Evolutionary conservation across 2,113 vertebrate genomes (phyloP).

Genomic region (Hemibagrus wyckioides): DNA sequence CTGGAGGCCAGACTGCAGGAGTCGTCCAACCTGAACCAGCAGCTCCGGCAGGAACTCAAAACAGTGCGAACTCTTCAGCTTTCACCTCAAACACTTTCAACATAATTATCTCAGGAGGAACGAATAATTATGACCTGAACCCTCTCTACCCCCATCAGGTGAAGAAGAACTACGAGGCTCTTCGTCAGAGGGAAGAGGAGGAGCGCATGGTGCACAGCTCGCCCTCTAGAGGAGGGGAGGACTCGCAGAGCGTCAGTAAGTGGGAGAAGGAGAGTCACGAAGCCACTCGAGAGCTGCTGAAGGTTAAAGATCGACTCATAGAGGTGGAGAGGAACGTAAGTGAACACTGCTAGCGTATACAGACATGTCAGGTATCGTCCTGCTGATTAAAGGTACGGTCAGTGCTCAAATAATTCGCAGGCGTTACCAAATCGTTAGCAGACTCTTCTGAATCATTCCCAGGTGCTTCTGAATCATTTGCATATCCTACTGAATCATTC

Average conservation of each 20-base stretch:
- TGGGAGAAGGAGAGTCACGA: constrained; percentile 96
- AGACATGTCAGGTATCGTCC: too few species aligned
- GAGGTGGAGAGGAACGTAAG: constrained; percentile 98
- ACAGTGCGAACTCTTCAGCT: constrained; percentile 75
- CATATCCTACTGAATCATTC: too few species aligned
- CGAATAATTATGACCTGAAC: neutral
- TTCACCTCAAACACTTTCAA: neutral
- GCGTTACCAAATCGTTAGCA: too few species aligned
- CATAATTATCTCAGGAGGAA: neutral
- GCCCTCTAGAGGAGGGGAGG: constrained; percentile 79
- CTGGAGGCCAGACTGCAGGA: constrained; percentile 96
- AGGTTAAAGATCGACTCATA: constrained; percentile 95
- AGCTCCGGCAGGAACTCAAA: constrained; percentile 96
- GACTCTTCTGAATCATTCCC: too few species aligned
- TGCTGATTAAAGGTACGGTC: neutral
- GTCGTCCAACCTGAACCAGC: constrained; percentile 96
- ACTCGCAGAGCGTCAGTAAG: constrained; percentile 76
- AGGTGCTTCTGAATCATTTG: too few species aligned
- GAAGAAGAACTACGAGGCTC: constrained; percentile 98
- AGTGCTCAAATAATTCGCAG: neutral
- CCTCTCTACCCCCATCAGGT: constrained; percentile 73
- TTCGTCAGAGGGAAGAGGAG: constrained; percentile 96
- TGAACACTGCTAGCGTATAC: constrained; percentile 1
- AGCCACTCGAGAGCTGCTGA: constrained; percentile 90
- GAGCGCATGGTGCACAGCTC: constrained; percentile 90